These are phyloP conservation scores for Stegostoma tigrinum DNA, from an alignment of 2,113 vertebrate genomes.

Conservation along the genomic window DNA sequence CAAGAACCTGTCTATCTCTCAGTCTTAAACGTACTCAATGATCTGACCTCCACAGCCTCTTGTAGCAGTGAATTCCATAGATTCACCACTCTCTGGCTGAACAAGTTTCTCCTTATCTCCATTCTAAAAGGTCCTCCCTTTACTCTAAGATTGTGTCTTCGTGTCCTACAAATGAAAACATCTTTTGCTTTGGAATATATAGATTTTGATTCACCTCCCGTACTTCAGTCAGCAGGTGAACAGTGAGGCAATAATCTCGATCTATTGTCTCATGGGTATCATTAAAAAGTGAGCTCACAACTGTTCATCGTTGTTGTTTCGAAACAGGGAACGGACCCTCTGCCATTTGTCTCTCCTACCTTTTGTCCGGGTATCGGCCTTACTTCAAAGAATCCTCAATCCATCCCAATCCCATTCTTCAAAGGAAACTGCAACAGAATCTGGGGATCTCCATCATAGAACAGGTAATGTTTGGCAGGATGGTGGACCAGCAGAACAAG, in stretches of 20 bases:
- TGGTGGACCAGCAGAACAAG: not conserved
- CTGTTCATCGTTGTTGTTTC: constrained; percentile 10
- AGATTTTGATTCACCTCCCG: not conserved
- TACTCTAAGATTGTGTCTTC: too few relatives aligned
- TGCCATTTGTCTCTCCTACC: constrained; percentile 67
- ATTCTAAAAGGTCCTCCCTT: too few relatives aligned
- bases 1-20: too few relatives aligned
- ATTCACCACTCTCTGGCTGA: too few relatives aligned
- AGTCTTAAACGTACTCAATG: too few relatives aligned
- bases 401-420: constrained; percentile 65
- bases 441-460: constrained; percentile 55
- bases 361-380: constrained; percentile 65
- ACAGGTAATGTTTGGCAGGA: constrained; percentile 49
- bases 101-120: too few relatives aligned
- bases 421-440: constrained; percentile 59
- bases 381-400: constrained; percentile 51
- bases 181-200: not conserved
- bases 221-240: not conserved
- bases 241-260: not conserved
- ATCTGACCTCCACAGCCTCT: too few relatives aligned
- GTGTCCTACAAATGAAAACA: not conserved
- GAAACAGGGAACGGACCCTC: constrained; percentile 68
- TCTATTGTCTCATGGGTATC: not conserved
- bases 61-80: too few relatives aligned
- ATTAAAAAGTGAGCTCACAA: not conserved